Evolutionary conservation across 2,113 vertebrate genomes (phyloP).

Genomic region (Sebastes fasciatus): DNA sequence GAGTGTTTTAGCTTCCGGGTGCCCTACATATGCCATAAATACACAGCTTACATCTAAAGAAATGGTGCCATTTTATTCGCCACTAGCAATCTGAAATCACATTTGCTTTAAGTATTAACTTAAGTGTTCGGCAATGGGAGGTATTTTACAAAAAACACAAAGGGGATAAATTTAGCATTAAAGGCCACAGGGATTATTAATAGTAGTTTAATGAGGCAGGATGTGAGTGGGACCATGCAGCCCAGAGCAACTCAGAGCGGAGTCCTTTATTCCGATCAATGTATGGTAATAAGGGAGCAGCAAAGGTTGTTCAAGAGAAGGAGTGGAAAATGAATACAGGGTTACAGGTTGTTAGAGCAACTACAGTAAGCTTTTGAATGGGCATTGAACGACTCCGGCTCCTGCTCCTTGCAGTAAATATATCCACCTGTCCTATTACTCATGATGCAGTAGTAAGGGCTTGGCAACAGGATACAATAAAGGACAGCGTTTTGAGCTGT

Average conservation of each 20-base stretch:
- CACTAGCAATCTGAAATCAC: constrained; percentile 6
- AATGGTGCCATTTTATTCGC: constrained; percentile 1
- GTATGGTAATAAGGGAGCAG: constrained; percentile 71
- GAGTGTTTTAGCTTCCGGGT: background rate
- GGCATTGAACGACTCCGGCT: constrained; percentile 24
- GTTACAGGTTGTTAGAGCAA: constrained; percentile 45
- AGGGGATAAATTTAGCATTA: constrained; percentile 34
- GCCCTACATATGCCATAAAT: background rate
- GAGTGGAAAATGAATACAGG: constrained; percentile 50
- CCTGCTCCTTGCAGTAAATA: constrained; percentile 14
- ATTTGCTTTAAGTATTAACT: constrained; percentile 16
- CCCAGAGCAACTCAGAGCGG: constrained; percentile 52
- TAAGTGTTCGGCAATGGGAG: constrained; percentile 29
- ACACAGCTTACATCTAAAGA: background rate
- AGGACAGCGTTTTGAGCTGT: constrained; percentile 35
- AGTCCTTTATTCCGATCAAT: constrained; percentile 76
- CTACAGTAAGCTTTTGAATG: constrained; percentile 45
- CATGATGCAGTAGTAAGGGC: constrained; percentile 25
- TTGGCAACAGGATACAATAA: constrained; percentile 31
- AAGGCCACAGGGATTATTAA: constrained; percentile 63
- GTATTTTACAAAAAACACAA: constrained; percentile 50
- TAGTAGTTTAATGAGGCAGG: constrained; percentile 69
- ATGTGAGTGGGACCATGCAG: constrained; percentile 54
- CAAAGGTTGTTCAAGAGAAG: constrained; percentile 56
- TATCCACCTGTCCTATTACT: constrained; percentile 45